Evolutionary conservation across 2,888 invertebrate species (phyloP), one percentile per base, ranked within the genome.

Genomic region (Criorhina ranunculi): DNA sequence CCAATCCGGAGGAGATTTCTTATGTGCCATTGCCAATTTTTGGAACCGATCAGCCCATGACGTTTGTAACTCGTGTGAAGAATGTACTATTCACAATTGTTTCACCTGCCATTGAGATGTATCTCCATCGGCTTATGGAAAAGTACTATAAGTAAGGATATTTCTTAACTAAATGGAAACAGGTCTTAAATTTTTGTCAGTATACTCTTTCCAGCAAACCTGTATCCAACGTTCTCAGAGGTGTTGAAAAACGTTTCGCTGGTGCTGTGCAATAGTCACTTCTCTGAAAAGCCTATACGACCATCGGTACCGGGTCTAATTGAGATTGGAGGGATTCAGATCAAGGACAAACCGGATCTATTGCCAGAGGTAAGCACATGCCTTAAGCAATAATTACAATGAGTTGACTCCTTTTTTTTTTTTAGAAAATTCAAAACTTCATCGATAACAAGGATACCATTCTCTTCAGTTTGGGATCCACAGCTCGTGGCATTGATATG

Each of bases 361-460:
- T 60, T 89, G 2, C 87, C 89, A 9, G 55, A 87, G 49, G 89
- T 88, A 82, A 86, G 29, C 37, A 5, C n/a, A n/a, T n/a, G n/a
- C n/a, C n/a, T n/a, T n/a, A n/a, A n/a, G n/a, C n/a, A n/a, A n/a
- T n/a, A n/a, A n/a, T 15, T 31, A 17, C n/a, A 12, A 5, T 7
- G 7, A 11, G 7, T 12, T 8, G n/a, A n/a, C n/a, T n/a, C n/a
- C n/a, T n/a, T 19, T 35, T 6, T 5, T 46, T 57, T 33, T 29
- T 59, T 12, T 72, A 89, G 78, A 82, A 85, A 17, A 89, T 88
- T 64, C 62, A 89, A 24, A 88, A 89, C 64, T 86, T 88, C 72
- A 19, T 86, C 86, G 5, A 70, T 88, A n/a, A 92, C 93, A 92
- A 94, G 85, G 93, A 93, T 0, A 91, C 91, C 1, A 90, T 93